These are phyloP conservation scores for Atherix ibis DNA, from an alignment of 2,888 invertebrate species.

Conservation along the genomic window DNA sequence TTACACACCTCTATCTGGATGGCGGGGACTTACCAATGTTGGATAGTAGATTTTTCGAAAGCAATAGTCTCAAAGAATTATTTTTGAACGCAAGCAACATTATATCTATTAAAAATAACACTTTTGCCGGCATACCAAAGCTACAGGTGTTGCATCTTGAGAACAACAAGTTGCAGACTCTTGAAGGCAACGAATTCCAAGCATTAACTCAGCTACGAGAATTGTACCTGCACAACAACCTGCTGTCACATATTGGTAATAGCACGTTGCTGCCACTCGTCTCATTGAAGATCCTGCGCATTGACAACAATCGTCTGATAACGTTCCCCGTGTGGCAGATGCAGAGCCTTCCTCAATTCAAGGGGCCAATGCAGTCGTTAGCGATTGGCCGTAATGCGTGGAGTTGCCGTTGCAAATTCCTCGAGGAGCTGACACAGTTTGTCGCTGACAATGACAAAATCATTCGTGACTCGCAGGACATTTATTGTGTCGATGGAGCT, in stretches of 20 bases:
- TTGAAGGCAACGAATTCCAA: conserved; percentile 76
- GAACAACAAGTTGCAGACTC: conserved; percentile 61
- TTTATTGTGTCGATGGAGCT: conserved; percentile 65
- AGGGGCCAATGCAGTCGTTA: conserved; percentile 51
- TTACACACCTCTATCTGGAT: conserved; percentile 82
- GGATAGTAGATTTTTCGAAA: conserved; percentile 63
- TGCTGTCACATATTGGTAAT: conserved; percentile 63
- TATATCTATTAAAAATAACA: conserved; percentile 71
- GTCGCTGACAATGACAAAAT: conserved; percentile 65
- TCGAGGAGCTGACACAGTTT: conserved; percentile 70
- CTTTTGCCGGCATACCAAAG: conserved; percentile 71
- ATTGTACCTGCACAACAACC: conserved; percentile 72
- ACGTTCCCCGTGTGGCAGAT: conserved; percentile 68
- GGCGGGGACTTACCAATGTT: conserved; percentile 75
- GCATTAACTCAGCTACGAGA: conserved; percentile 63
- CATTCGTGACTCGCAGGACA: conserved; percentile 60
- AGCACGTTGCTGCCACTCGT: conserved; percentile 60
- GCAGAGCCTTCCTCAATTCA: conserved; percentile 32
- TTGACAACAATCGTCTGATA: conserved; percentile 72
- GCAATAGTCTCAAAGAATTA: conserved; percentile 74
- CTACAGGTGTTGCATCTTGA: conserved; percentile 70
- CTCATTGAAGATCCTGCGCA: conserved; percentile 60
- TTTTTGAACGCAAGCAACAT: conserved; percentile 76
- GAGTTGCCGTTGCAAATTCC: conserved; percentile 81
- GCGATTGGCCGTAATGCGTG: conserved; percentile 72